Evolutionary conservation across 2,888 invertebrate genomes (phyloP), one percentile per base, ranked within the genome.

Genomic region (Timema podura): DNA sequence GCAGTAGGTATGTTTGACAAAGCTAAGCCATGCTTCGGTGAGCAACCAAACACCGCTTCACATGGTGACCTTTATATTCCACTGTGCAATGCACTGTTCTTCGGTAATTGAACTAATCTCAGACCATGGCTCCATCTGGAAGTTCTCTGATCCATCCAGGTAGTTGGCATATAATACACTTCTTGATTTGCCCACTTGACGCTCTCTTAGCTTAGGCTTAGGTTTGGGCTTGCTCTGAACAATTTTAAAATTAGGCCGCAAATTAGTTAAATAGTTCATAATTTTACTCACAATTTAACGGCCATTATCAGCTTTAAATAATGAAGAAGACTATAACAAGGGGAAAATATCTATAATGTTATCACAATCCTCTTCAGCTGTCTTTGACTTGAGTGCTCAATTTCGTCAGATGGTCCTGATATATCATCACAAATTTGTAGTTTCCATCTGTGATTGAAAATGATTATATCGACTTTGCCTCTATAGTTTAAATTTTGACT

Each of bases 321-420:
- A 78, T 15, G 68, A 69, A 7, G 80, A 79, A 10, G 79, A 78
- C 8, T 80, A 81, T 13, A 65, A 47, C 8, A 65, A 13, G 6
- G n/a, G 46, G 45, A 65, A 65, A 2, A 65, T 65, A 6, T 65
- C 48, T 6, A 78, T 61, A 5, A 82, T 64, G 13, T 75, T 68
- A 69, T 78, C 73, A 47, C 80, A 79, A 16, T 81, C 79, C 73
- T 81, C 80, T 68, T 70, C 74, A 5, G 80, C 78, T 69, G 71
- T 71, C 68, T 80, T 80, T 5, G 73, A 77, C 74, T 76, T 73
- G n/a, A 81, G 72, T 7, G 81, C 69, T 66, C 79, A 81, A 81
- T 77, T 81, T 80, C 15, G 80, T 81, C 0, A 77, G 69, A 72
- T 79, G 78, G 68, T 80, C 80, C 74, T 81, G 80, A 70, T 80